Base-by-base conservation (phyloP, 2,113 vertebrate genomes). In the Pelusios castaneus region DNA sequence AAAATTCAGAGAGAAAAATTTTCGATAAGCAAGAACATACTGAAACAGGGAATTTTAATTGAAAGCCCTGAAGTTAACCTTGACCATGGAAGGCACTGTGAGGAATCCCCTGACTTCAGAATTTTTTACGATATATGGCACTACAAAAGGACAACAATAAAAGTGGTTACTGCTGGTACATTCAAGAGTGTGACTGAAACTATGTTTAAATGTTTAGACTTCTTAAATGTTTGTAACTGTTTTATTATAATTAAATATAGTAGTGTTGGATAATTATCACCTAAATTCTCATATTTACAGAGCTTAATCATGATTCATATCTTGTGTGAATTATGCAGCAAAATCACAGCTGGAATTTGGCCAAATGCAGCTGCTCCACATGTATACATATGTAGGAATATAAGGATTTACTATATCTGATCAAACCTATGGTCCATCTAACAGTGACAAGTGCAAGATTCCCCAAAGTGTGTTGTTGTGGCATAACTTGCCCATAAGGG, bases 241-340 rank as follows among this genome's bases (percentile, higher is more conserved):
- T 95, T 96, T 90, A 85, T 73, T 84, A 67, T 96, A 95, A 97
- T 94, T 93, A 93, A 92, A 91, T 94, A 79, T 87, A 86, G 78
- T 81, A 90, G 75, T 89, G 58, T 47, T 95, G 86, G 43, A 89
- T 96, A 87, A 95, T 82, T 96, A n/a, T 49, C 49, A n/a, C n/a
- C 96, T 96, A 91, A 73, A 91, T 92, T 80, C 67, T 22, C 10
- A 2, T 93, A 89, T 92, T 96, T 90, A 89, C 63, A 89, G 41
- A 87, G 29, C 67, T 82, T 94, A 95, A 90, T 89, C 78, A 45
- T 81, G 75, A 89, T 91, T 88, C 60, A 84, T 92, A n/a, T 54
- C 58, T 96, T 88, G 45, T 78, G 34, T 96, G 47, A 51, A 52
- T 91, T 96, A 21, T 75, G 24, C 86, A 80, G 84, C 63, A 95